A percentile compares a stretch with the other conserved stretches of the same genome.
Evolutionary conservation across 2,888 invertebrate species (phyloP).

Genomic region (Lithophane semibrunnea): DNA sequence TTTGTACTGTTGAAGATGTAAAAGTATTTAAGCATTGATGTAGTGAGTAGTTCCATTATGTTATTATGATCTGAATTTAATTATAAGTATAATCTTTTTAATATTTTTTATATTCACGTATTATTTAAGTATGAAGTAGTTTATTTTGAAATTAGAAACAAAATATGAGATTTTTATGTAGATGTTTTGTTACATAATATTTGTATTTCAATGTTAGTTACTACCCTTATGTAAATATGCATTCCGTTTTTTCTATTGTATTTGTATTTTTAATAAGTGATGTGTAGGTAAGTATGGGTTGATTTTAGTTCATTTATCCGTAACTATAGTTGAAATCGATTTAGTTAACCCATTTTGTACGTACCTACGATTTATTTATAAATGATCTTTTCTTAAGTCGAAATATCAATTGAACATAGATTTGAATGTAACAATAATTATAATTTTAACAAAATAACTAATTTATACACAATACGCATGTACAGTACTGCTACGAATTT

Average conservation of each 20-base stretch:
- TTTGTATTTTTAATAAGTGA: conserved; percentile 12
- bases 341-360: conserved; percentile 17
- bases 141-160: conserved; percentile 25
- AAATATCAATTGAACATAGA: conserved; percentile 33
- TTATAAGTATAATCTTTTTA: conserved; percentile 23
- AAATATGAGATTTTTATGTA: conserved; percentile 33
- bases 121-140: not conserved
- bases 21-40: conserved; percentile 25
- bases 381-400: not conserved
- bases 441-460: conserved; percentile 48
- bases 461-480: conserved; percentile 54
- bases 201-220: not conserved
- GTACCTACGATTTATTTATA: conserved; percentile 6
- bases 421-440: conserved; percentile 39
- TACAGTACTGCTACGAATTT: conserved; percentile 62
- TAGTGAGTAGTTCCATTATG: conserved; percentile 7
- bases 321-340: not conserved
- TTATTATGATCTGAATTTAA: conserved; percentile 53
- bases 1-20: conserved; percentile 15
- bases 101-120: conserved; percentile 4
- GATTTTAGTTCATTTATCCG: conserved; percentile 11
- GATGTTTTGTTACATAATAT: conserved; percentile 3
- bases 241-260: conserved; percentile 37
- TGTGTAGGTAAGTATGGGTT: not conserved
- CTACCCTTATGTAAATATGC: not conserved